These are phyloP conservation scores for Cossypha heuglini DNA, from an alignment of 2,797 vertebrate genomes.

Conservation along the genomic window DNA sequence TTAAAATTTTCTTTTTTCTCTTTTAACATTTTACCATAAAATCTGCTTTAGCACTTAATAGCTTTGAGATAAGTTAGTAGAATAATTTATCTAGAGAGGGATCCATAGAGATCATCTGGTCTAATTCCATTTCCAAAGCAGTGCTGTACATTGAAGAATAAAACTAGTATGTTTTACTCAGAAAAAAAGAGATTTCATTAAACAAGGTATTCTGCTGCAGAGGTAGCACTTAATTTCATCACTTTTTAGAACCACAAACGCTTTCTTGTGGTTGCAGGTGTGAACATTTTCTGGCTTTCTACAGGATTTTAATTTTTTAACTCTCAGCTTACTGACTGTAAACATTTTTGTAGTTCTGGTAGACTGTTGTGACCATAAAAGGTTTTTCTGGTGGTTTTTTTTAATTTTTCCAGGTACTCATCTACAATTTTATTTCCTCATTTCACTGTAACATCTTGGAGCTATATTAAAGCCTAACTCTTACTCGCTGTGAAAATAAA, in stretches of 20 bases:
- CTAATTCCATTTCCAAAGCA: background rate
- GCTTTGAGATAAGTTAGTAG: background rate
- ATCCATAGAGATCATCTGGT: background rate
- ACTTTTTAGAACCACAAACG: background rate
- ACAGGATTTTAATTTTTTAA: background rate
- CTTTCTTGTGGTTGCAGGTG: background rate
- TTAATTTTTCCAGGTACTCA: background rate
- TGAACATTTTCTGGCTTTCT: background rate
- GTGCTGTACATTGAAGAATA: background rate
- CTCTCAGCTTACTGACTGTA: background rate
- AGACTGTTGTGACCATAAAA: background rate
- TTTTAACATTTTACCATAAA: background rate
- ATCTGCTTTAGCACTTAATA: background rate
- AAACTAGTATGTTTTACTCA: background rate
- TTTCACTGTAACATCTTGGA: background rate
- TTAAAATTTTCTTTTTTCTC: rapidly evolving
- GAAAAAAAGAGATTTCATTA: background rate
- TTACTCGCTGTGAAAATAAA: background rate
- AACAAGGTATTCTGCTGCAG: background rate
- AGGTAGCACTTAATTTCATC: background rate
- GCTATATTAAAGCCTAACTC: background rate
- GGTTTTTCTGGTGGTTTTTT: background rate
- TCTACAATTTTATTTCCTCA: background rate
- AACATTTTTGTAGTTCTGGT: background rate
- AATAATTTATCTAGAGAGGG: background rate